Conservation (phyloP, 2,113 vertebrate species). For the Tragulus kanchil region DNA sequence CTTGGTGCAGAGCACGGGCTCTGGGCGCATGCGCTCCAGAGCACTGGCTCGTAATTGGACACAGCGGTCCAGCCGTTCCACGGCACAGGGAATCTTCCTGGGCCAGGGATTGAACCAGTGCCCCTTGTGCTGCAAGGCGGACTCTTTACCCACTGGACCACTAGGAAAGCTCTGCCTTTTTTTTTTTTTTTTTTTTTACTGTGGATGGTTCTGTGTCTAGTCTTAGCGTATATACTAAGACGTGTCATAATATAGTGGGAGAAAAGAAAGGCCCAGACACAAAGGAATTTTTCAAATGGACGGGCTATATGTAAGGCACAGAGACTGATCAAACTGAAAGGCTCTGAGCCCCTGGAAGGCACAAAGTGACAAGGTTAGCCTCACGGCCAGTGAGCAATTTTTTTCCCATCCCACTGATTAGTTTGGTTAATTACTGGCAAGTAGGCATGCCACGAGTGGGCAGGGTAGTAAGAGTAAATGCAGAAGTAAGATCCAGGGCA, state of each 20-base stretch:
- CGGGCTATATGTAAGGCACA: conserved; percentile 8
- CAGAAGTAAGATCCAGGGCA: conserved; percentile 64
- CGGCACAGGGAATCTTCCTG: too few relatives aligned
- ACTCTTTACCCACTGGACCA: too few relatives aligned
- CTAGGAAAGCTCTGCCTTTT: too few relatives aligned
- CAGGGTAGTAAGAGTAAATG: conserved; percentile 72
- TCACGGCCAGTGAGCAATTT: conserved; percentile 71
- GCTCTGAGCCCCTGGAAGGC: conserved; percentile 68
- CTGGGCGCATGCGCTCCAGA: too few relatives aligned
- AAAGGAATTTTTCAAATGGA: conserved; percentile 42
- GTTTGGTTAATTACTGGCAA: conserved; percentile 80
- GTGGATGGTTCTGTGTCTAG: neutral
- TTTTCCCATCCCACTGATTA: conserved; percentile 76
- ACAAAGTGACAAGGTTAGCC: conserved; percentile 72
- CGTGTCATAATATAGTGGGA: neutral
- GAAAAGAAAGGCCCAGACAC: neutral
- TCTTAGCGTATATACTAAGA: conserved; percentile 56
- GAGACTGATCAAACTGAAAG: conserved; percentile 64
- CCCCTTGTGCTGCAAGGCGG: too few relatives aligned
- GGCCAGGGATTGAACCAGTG: too few relatives aligned
- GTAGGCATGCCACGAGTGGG: conserved; percentile 72
- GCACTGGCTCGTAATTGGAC: too few relatives aligned
- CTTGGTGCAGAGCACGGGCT: too few relatives aligned
- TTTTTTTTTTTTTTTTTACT: neutral
- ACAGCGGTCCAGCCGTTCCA: too few relatives aligned